Base-by-base conservation (phyloP, 2,888 invertebrate genomes). In the Diaperis boleti region DNA sequence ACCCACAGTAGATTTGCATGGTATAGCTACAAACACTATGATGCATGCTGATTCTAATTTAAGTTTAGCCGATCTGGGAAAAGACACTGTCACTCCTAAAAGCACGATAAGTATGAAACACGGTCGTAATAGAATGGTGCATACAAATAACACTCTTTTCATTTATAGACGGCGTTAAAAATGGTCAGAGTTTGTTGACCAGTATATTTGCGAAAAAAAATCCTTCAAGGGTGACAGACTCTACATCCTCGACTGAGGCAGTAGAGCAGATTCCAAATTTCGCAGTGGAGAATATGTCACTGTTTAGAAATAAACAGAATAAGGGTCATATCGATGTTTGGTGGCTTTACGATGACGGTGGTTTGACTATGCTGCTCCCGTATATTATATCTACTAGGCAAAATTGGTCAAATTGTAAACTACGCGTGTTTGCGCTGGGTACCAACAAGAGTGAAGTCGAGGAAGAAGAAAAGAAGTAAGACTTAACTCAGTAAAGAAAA, bases 281-380 rank as follows among this genome's bases (percentile, higher is more conserved):
- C 37, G 85, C 91, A 49, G 82, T 92, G 4, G 85, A 89, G 57
- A 88, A 87, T 50, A 86, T 92, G 81, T 88, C 89, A 8, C 83
- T 91, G 66, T 94, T 95, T 80, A 89, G 90, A 66, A 86, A 85
- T 66, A 94, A 93, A 76, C 88, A 94, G 82, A 87, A 88, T 56
- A 87, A 89, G 64, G 95, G 95, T 7, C 90, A 88, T 0, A 89
- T 96, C 37, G 96, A 96, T 82, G 95, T 96, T 41, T 96, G 96
- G 94, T 98, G 97, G 97, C 82, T 97, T 72, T 97, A 96, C 80
- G 97, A 97, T 79, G 96, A 94, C 80, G 93, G 93, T 76, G 93
- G 93, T 77, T 84, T 95, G 37, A 94, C 94, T 1, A 90, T 95
- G 80, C 84, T 95, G 62, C 81, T 95, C 70, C 94, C 94, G 0